Percentiles rank a stretch among this genome's conserved stretches.
phyloP scores from a whole-genome alignment of 2,113 vertebrate species.

The Merops nubicus region DNA sequence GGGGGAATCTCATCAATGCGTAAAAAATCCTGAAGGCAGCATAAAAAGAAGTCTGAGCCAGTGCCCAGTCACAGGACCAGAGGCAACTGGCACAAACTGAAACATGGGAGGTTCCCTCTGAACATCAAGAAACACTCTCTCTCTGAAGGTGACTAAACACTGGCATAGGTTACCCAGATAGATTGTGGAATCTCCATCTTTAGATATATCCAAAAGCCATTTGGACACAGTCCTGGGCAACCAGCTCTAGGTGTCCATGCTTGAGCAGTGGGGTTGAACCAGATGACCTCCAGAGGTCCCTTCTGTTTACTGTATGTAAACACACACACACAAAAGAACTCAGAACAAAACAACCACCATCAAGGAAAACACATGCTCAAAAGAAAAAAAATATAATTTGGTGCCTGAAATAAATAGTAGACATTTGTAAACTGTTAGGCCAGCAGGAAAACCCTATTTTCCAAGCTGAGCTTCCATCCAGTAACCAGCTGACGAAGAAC shows the following conservation, averaged over 20 bases:
- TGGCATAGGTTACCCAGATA: background rate
- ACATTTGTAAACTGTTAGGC: background rate
- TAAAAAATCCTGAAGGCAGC: background rate
- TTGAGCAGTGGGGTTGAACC: background rate
- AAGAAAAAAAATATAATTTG: background rate
- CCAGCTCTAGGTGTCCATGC: background rate
- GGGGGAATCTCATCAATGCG: background rate
- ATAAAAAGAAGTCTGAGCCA: rapidly evolving
- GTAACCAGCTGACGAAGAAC: background rate
- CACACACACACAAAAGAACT: background rate
- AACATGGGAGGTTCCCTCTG: background rate
- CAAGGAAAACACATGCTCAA: background rate
- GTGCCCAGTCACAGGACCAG: background rate
- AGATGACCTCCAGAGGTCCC: background rate
- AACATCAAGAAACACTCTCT: background rate
- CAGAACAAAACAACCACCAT: background rate
- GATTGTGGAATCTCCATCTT: too few relatives aligned
- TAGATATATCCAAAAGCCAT: background rate
- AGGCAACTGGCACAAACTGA: background rate
- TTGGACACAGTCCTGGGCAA: background rate
- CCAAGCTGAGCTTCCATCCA: background rate
- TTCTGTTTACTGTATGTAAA: background rate
- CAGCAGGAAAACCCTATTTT: background rate
- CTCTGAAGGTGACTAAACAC: background rate
- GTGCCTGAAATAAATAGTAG: background rate